Percentiles rank a stretch among this genome's conserved stretches.
Evolutionary conservation across 1,140 invertebrate species (phyloP).

Genomic region (Asbolus verrucosus): DNA sequence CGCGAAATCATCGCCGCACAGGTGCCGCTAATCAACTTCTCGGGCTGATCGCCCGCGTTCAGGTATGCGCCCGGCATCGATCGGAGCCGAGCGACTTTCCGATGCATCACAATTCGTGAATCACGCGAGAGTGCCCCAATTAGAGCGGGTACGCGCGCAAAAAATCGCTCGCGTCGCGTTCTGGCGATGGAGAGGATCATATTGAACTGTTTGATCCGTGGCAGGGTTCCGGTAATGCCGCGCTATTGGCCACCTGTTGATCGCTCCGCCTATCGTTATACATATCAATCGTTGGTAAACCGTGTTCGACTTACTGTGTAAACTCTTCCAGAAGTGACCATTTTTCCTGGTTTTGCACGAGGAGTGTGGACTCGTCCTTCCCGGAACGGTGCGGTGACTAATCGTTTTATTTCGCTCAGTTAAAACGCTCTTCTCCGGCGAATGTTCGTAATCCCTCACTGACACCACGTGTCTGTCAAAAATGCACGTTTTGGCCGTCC

Average conservation of each 20-base stretch:
- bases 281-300: constrained; percentile 44
- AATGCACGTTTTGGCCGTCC: constrained; percentile 55
- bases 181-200: constrained; percentile 32
- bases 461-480: constrained; percentile 32
- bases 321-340: constrained; percentile 48
- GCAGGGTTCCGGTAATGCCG: constrained; percentile 41
- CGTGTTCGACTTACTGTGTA: constrained; percentile 52
- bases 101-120: constrained; percentile 44
- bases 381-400: constrained; percentile 28
- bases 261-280: constrained; percentile 51
- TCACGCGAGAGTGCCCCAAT: constrained; percentile 42
- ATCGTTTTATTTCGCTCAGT: constrained; percentile 19
- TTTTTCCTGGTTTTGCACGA: constrained; percentile 44
- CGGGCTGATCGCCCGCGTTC: neutral
- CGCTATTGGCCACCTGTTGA: constrained; percentile 60
- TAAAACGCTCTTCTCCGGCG: constrained; percentile 25
- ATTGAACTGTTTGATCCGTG: constrained; percentile 25
- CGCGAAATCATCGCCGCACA: constrained; percentile 54
- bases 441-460: constrained; percentile 26
- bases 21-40: constrained; percentile 30
- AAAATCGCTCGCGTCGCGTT: constrained; percentile 29
- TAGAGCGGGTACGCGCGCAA: constrained; percentile 31
- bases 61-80: constrained; percentile 33
- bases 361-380: constrained; percentile 43
- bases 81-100: constrained; percentile 54